Conservation (phyloP, 2,888 invertebrate species). For the Agrochola lychnidis region DNA sequence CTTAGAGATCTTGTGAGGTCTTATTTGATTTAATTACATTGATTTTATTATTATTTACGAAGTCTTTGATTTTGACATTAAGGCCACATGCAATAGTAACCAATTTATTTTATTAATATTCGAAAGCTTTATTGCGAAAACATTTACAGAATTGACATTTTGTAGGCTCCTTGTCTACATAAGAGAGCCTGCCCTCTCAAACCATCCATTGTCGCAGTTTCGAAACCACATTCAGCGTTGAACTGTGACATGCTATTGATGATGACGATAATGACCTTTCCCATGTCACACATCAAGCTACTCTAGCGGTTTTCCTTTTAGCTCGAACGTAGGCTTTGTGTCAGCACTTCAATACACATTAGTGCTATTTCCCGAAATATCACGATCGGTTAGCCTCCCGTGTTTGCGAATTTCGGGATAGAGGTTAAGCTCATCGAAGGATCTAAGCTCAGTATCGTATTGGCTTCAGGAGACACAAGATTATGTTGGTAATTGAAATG, state of each 20-base stretch:
- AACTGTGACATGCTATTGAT: not conserved
- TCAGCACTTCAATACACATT: constrained; percentile 29
- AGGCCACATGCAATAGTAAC: no score
- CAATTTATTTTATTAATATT: no score
- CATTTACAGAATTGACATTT: not conserved
- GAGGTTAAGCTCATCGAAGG: not conserved
- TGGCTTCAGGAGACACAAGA: not conserved
- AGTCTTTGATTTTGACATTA: no score
- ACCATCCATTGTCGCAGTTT: not conserved
- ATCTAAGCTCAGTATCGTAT: constrained; percentile 17
- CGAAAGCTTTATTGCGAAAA: no score
- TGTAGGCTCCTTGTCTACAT: not conserved
- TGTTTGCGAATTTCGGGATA: constrained; percentile 2
- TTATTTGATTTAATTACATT: no score
- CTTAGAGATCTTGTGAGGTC: no score
- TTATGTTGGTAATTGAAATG: not conserved
- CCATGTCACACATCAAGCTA: not conserved
- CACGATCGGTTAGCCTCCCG: constrained; percentile 19
- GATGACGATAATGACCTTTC: not conserved
- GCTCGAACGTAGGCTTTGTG: constrained; percentile 19
- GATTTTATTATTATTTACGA: no score
- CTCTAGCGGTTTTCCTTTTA: constrained; percentile 15
- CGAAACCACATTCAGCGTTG: not conserved
- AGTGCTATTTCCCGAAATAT: constrained; percentile 14
- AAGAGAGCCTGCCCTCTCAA: not conserved